Percentiles rank a stretch among this genome's conserved stretches.
phyloP scores from a whole-genome alignment of 1,140 invertebrate species.

The Eriosoma lanigerum region DNA sequence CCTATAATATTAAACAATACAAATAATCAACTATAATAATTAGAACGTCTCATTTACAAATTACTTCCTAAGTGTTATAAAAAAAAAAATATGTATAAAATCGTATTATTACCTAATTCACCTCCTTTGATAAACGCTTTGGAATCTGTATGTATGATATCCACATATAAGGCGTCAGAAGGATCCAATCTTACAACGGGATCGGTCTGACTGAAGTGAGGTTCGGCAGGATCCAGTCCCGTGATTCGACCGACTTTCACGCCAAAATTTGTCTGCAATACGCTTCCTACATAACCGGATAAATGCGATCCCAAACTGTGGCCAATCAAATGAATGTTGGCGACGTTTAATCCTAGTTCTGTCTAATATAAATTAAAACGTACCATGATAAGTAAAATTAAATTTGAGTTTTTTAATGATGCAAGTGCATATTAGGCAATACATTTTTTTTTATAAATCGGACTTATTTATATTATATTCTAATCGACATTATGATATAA shows the following conservation, averaged over 20 bases:
- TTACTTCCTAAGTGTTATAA: background rate
- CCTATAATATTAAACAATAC: constrained; percentile 59
- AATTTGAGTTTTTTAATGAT: too few species aligned
- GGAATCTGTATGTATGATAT: constrained; percentile 86
- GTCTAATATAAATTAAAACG: constrained; percentile 7
- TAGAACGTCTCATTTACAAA: background rate
- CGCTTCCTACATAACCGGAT: constrained; percentile 78
- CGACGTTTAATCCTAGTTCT: constrained; percentile 18
- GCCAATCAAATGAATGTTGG: constrained; percentile 74
- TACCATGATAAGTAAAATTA: background rate
- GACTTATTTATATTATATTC: too few species aligned
- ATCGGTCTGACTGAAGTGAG: constrained; percentile 82
- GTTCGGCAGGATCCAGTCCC: constrained; percentile 87
- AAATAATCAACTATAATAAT: background rate
- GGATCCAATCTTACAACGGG: constrained; percentile 80
- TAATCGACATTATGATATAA: too few species aligned
- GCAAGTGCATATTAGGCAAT: too few species aligned
- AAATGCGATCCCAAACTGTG: constrained; percentile 88
- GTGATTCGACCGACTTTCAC: constrained; percentile 69
- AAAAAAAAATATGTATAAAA: background rate
- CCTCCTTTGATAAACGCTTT: constrained; percentile 76
- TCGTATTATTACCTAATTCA: constrained; percentile 52
- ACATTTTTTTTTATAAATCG: too few species aligned
- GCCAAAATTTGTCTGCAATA: constrained; percentile 68
- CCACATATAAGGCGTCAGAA: constrained; percentile 81